Evolutionary conservation across 2,888 invertebrate genomes (phyloP), one percentile per base, ranked within the genome.

Genomic region (Lasioglossum malachurum): DNA sequence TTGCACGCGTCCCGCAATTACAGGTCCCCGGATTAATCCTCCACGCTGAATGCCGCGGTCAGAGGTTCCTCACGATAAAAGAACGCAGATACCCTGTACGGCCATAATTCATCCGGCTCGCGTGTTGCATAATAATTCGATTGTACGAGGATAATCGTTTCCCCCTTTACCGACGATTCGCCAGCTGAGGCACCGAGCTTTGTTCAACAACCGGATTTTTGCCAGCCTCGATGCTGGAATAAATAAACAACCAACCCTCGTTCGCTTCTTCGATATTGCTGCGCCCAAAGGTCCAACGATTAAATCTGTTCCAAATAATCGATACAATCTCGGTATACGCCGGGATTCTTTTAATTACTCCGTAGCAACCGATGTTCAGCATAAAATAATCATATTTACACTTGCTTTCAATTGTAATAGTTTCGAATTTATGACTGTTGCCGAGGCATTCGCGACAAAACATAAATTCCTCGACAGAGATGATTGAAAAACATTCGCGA

Each of bases 21-120:
- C 79, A 75, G 77, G 31, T 78, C 38, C 49, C 78, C 31, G 82
- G 71, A 84, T 87, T 89, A 89, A 89, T 82, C 82, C 57, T 41
- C 38, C 60, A 60, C 73, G 76, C 46, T 60, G 84, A 78, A 69
- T 49, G 44, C 44, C n/a, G 27, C 67, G 75, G 74, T 87, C 38
- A 72, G 71, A 78, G 80, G 49, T 80, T 35, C 69, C 35, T 73
- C 12, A 14, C 12, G 57, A 73, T 78, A 69, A 79, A 83, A 87
- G 83, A 81, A 75, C 46, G 60, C 31, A 49, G 79, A 75, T 69
- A 80, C 64, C 64, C 64, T 4, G 71, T 19, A 35, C 16, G 31
- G 23, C 72, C n/a, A 74, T 80, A 82, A 87, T 80, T 82, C 80
- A 77, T 35, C 41, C 71, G 23, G 16, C 31, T 67, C 27, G 53